Evolutionary conservation across 2,888 invertebrate genomes (phyloP).

Genomic region (Parasteatoda lunata): DNA sequence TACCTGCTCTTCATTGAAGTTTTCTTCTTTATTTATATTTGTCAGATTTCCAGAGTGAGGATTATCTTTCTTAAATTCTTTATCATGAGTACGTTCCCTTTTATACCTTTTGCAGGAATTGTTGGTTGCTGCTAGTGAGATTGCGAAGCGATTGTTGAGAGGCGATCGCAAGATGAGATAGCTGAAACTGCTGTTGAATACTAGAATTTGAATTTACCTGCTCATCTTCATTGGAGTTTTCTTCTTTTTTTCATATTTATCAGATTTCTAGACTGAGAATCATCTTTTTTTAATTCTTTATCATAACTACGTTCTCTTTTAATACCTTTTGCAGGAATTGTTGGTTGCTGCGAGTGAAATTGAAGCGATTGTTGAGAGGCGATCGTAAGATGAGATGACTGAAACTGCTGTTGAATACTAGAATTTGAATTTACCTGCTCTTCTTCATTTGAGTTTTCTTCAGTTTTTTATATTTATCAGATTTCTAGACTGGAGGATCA

Average conservation of each 20-base stretch:
- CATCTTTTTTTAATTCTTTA: slow-evolving; percentile 8
- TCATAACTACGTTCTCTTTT: slow-evolving; percentile 14
- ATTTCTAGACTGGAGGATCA: background rate
- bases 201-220: background rate
- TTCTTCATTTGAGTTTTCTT: slow-evolving; percentile 13
- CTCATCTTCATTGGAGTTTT: background rate
- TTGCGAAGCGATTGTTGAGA: too few species aligned
- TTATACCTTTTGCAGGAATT: too few species aligned
- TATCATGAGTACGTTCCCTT: slow-evolving; percentile 5
- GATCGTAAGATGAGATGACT: background rate
- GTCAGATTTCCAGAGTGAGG: background rate
- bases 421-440: background rate
- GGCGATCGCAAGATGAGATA: background rate
- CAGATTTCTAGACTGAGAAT: background rate
- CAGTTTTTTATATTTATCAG: background rate
- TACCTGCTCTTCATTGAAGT: background rate
- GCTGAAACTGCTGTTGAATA: too few species aligned
- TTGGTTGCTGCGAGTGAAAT: background rate
- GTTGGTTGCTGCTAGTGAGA: background rate
- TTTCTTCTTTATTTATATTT: slow-evolving; percentile 6
- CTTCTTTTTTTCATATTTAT: background rate
- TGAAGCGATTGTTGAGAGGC: too few species aligned
- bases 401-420: background rate
- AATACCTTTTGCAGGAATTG: too few species aligned
- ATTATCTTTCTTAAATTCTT: slow-evolving; percentile 8